phyloP scores from a whole-genome alignment of 2,888 invertebrate species.

The Norana najaformis region DNA sequence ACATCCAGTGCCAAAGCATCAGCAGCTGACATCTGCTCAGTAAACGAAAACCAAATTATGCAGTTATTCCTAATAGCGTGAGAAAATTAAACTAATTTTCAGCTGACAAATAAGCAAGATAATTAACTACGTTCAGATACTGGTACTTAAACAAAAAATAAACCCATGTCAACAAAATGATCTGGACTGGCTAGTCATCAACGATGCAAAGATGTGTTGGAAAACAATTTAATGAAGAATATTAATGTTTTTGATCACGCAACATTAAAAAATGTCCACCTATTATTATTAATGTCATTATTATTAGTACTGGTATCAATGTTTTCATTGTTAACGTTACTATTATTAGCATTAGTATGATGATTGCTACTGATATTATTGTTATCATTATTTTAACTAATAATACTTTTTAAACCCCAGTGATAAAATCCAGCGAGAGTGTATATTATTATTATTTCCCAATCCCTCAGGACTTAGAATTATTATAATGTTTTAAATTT shows the following conservation, averaged over 20 bases:
- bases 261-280: neutral
- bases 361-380: too few relatives aligned
- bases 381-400: too few relatives aligned
- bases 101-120: neutral
- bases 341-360: too few relatives aligned
- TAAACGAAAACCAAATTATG: neutral
- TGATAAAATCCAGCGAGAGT: too few relatives aligned
- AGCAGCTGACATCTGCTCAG: conserved; percentile 47
- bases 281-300: neutral
- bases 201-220: neutral
- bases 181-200: neutral
- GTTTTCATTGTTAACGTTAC: too few relatives aligned
- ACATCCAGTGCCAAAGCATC: conserved; percentile 67
- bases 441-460: too few relatives aligned
- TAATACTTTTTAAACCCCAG: too few relatives aligned
- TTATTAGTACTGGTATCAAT: neutral
- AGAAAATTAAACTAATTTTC: neutral
- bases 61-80: neutral
- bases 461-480: neutral
- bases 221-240: neutral
- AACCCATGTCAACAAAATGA: neutral
- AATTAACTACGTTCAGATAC: neutral
- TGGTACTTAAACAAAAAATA: neutral
- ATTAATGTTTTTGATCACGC: neutral
- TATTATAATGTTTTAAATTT: neutral